Evolutionary conservation across 2,797 vertebrate genomes (phyloP), one percentile per base, ranked within the genome.

Genomic region (Epinephelus malabaricus): DNA sequence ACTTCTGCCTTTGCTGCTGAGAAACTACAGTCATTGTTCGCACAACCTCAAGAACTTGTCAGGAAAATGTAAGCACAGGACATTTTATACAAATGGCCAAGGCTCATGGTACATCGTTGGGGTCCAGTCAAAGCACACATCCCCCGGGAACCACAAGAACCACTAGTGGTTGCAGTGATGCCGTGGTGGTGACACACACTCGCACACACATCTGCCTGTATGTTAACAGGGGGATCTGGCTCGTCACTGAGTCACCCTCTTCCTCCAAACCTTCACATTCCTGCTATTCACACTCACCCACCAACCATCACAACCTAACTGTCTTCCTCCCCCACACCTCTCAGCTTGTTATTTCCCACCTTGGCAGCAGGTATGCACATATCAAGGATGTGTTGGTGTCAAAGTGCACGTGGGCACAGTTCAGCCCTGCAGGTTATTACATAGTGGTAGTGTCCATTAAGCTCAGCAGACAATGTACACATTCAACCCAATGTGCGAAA

Each of bases 191-290:
- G 8, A 60, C 23, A 38, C 61, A 55, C 62, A 69, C 55, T 43
- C 67, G 21, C 17, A 58, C 50, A 64, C 30, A 18, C 38, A 17
- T 8, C 47, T 49, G 47, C 62, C 23, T 65, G 46, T 54, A 34
- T 75, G 51, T 80, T 76, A 63, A 70, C 70, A 58, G 73, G 40
- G 55, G 21, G 73, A 49, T 83, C 60, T 63, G 60, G 51, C 71
- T 72, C 8, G 0, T 63, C 73, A 66, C 71, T 74, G 83, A 85
- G 70, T 76, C 89, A 79, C 66, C 43, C 19, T 45, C 53, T 66
- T 59, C 60, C 40, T 69, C 25, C 63, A 81, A 74, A 74, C 47
- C 61, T 55, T 58, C 67, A 50, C 43, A 76, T 54, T 82, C 27
- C 49, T 50, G 45, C 30, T 58, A 2, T 85, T 77, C 72, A 63